Base-by-base conservation (phyloP, 2,888 invertebrate genomes). In the Perizoma affinitatum region DNA sequence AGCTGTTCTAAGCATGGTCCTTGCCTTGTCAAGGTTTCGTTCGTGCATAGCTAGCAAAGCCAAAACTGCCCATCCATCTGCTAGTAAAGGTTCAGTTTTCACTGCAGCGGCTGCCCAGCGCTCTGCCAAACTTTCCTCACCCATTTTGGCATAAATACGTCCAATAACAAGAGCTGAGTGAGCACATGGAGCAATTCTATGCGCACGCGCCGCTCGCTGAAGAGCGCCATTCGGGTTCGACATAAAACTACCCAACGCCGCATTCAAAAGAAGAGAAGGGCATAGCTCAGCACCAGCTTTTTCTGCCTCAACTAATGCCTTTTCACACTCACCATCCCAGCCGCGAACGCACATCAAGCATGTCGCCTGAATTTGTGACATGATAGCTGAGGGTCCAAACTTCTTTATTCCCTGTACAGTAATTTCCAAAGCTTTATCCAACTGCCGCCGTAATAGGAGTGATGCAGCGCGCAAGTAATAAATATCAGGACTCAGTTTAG, bases 41-140 rank as follows among this genome's bases (percentile, higher is more conserved):
- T 84, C 79, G 47, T 79, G 72, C 78, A 90, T 82, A 6, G 88
- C 88, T 42, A 90, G 66, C 11, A 88, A 50, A n/a, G 85, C 82
- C 63, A 92, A 67, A 63, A 88, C 72, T 4, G 88, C 90, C 92
- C 92, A 92, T 0, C 84, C 92, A 69, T 92, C 89, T 4, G 91
- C 79, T 36, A 91, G 70, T 35, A 82, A 68, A 1, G 91, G 89
- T 63, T 91, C 92, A 33, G 74, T 58, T 56, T 87, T 86, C 0
- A 91, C 88, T 43, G 91, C 86, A 43, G 70, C 83, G 0, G 88
- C 78, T 5, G 82, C 81, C 92, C 92, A 92, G 7, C 88, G 83
- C 62, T 88, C 84, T 7, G 91, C 86, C 53, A 83, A 70, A 34
- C 63, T 63, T n/a, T 78, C 74, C 34, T 89, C 83, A 0, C 76